A percentile compares a stretch with the other conserved stretches of the same genome.
Conservation (phyloP, 2,797 vertebrate species). For the Neolamprologus multifasciatus region DNA sequence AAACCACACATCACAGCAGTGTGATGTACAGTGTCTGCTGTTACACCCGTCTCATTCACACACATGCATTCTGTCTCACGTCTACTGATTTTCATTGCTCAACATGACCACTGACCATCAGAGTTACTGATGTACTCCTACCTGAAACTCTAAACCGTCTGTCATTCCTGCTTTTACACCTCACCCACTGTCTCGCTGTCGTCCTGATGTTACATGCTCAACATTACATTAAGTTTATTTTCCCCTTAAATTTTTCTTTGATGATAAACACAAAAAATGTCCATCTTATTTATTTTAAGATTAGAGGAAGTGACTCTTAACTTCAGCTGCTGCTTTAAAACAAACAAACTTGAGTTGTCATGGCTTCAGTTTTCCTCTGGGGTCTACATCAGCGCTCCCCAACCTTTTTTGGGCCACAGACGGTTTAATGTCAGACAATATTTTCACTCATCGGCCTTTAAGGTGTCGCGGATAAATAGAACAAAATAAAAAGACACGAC, state of each 20-base stretch:
- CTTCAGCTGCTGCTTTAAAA: background rate
- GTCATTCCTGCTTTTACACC: background rate
- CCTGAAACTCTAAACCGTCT: background rate
- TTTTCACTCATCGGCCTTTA: background rate
- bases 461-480: rapidly evolving
- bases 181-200: background rate
- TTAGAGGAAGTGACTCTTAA: background rate
- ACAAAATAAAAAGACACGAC: background rate
- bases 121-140: background rate
- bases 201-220: background rate
- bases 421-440: background rate
- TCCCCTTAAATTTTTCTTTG: background rate
- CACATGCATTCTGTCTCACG: background rate
- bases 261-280: too few relatives aligned
- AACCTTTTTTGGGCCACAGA: background rate
- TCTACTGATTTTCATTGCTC: background rate
- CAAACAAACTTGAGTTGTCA: background rate
- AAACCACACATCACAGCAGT: background rate
- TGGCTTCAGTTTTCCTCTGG: background rate
- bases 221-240: background rate
- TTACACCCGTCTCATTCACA: background rate
- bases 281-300: background rate
- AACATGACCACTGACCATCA: background rate
- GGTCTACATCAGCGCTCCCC: background rate
- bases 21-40: background rate